Evolutionary conservation across 2,888 invertebrate genomes (phyloP), one percentile per base, ranked within the genome.

Genomic region (Synergus japonicus): DNA sequence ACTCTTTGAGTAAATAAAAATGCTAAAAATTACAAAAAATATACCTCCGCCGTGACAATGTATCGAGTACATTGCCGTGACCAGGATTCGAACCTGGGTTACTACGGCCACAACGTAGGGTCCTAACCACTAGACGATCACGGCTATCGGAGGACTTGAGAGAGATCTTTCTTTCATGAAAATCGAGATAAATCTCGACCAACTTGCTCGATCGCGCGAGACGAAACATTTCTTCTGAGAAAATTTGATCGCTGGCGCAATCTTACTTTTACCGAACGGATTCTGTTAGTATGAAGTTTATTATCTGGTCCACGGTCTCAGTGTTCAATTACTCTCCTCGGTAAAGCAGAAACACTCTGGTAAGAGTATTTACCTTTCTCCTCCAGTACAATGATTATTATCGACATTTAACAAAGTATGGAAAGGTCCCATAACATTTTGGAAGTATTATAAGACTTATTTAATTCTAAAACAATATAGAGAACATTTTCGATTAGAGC

Each of bases 91-190:
- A 92, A 92, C 92, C 92, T 92, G 92, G 92, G 92, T 92, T 92
- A 91, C 92, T 92, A 91, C 92, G 92, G 92, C 92, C 92, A 92
- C 92, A 92, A 92, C 92, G 92, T 92, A 91, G 91, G 91, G 92
- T 92, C 92, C 90, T 91, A 89, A 91, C 79, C 78, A 82, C 79
- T 85, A 86, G 85, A 86, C 85, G 86, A 86, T 86, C 86, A 85
- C 86, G 84, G 86, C 86, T 86, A 85, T 76, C 46, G 22, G 46
- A 46, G 67, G 67, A 64, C 64, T 37, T 64, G 37, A 13, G 7
- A 4, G 49, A 8, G n/a, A 49, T n/a, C n/a, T 49, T 49, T 49
- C 49, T n/a, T 49, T 49, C 8, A 49, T n/a, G 49, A 64, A 64
- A 64, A 29, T 29, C n/a, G 4, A 41, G 37, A 1, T 65, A 8